Evolutionary conservation across 2,888 invertebrate species (phyloP), one percentile per base, ranked within the genome.

Genomic region (Andricus quercusramuli): DNA sequence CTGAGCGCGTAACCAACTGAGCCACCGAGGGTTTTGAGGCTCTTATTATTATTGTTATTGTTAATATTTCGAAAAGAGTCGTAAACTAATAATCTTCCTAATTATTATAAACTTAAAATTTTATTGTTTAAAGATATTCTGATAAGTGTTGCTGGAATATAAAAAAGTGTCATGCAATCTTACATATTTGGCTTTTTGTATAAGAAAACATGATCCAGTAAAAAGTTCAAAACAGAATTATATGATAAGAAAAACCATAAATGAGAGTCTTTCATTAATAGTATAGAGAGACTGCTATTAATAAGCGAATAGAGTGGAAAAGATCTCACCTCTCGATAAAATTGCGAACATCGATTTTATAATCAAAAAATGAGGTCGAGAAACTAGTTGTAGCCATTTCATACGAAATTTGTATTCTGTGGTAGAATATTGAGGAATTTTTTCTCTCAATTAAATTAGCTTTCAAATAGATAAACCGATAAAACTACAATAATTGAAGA

Each of bases 281-380:
- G 56, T n/a, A 8, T 37, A n/a, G 32, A 74, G 51, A 74, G n/a
- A 32, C 65, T 65, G 17, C 25, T 22, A 65, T 62, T 32, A 15
- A 62, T 29, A 80, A 78, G 41, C 32, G 25, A 22, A 77, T 22
- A 59, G 22, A 47, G 56, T 41, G 81, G 80, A 83, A 83, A 1
- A 88, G 89, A 90, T 91, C 86, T 83, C 86, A 80, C 80, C 78
- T 86, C 87, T 85, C 79, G 91, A 92, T 91, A 91, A 88, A 88
- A 86, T 89, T 85, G 81, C 83, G 84, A 84, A 87, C 89, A 92
- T 92, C 87, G 92, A 91, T 92, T 92, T 91, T 91, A 85, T 89
- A 88, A 92, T 92, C 92, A 87, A 85, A 87, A 89, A 90, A 91
- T 79, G 87, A 82, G 90, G 91, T 89, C 89, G 86, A 81, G 83